Conservation (phyloP, 2,888 invertebrate genomes). For the Melanophora roralis region DNA sequence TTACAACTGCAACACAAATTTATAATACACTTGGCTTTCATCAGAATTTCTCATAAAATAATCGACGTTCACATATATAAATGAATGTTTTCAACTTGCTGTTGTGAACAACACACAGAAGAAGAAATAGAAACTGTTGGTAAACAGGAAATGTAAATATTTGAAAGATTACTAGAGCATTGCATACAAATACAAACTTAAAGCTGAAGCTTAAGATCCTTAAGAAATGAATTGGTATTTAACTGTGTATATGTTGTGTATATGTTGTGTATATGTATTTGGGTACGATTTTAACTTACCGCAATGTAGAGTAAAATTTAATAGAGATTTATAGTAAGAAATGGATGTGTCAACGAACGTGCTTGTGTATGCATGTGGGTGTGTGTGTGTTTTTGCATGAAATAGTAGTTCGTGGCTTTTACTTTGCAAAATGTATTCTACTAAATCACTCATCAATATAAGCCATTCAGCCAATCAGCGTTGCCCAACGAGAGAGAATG, state of each 20-base stretch:
- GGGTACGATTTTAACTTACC: neutral
- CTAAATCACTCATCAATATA: neutral
- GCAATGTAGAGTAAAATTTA: neutral
- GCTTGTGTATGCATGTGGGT: neutral
- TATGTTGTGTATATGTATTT: neutral
- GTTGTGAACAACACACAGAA: neutral
- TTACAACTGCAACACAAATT: no score
- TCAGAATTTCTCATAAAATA: no score
- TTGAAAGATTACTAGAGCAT: slow-evolving; percentile 7
- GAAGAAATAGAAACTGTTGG: neutral
- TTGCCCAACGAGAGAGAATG: no score
- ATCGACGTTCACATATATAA: no score
- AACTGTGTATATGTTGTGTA: no score
- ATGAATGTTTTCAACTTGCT: no score
- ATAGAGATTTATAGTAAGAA: neutral
- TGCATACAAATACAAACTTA: neutral
- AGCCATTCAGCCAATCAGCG: no score
- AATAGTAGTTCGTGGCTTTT: neutral
- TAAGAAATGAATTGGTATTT: neutral
- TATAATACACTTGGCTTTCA: no score
- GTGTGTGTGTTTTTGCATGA: neutral
- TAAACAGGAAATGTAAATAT: slow-evolving; percentile 45
- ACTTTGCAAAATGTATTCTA: neutral
- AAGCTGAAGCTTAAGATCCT: neutral
- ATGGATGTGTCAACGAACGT: neutral